Conservation (phyloP, 2,113 vertebrate species). For the Anoplopoma fimbria region DNA sequence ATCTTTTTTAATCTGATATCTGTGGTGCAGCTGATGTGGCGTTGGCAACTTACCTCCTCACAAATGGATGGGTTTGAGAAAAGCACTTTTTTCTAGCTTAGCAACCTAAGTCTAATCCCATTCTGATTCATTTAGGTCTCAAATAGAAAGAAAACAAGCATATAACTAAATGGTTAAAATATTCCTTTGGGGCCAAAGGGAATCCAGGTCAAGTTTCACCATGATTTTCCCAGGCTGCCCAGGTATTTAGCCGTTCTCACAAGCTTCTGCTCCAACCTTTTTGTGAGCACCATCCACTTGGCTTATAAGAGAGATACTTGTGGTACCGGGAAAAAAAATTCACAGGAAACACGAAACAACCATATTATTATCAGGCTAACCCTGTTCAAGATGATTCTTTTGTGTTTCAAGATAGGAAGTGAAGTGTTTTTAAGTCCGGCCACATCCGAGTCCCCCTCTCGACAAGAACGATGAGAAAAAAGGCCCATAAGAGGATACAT, state of each 20-base stretch:
- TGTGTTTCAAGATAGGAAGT: constrained; percentile 67
- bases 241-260: constrained; percentile 7
- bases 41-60: neutral
- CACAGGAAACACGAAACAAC: constrained; percentile 39
- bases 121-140: neutral
- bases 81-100: neutral
- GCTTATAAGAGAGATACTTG: constrained; percentile 46
- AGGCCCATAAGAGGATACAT: constrained; percentile 64
- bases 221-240: constrained; percentile 15
- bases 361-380: constrained; percentile 45
- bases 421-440: constrained; percentile 56
- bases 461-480: constrained; percentile 61
- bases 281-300: constrained; percentile 43
- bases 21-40: neutral
- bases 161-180: neutral
- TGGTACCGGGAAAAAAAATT: constrained; percentile 19
- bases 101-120: neutral
- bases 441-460: constrained; percentile 58
- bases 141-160: neutral
- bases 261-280: constrained; percentile 2
- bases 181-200: neutral
- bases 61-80: neutral
- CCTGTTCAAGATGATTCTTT: constrained; percentile 63
- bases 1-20: neutral
- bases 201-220: neutral